Percentiles rank a stretch among this genome's conserved stretches.
phyloP scores from a whole-genome alignment of 92 coral and sea anemone species.

The Palythoa grandis region DNA sequence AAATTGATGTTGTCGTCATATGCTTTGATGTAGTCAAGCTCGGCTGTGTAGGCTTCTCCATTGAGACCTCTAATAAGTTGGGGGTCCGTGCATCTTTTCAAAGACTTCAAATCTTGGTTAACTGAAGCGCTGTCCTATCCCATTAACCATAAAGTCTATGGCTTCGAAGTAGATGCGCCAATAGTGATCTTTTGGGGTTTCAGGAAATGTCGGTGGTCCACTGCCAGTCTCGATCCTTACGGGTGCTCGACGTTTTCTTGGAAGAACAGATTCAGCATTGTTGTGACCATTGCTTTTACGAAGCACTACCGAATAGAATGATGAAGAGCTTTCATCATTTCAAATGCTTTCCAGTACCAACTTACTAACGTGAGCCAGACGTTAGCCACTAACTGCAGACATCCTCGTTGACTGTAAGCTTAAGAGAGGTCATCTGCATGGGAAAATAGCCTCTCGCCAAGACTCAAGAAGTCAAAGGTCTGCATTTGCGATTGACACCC shows the following conservation, averaged over 20 bases:
- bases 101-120: not conserved
- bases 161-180: not conserved
- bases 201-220: slow-evolving; percentile 10
- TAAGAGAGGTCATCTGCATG: not conserved
- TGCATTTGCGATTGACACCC: slow-evolving; percentile 31
- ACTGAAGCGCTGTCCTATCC: not conserved
- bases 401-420: not conserved
- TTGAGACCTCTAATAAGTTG: too few relatives aligned
- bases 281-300: not conserved
- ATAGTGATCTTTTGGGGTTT: not conserved
- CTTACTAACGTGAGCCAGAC: not conserved
- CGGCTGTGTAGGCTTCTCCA: too few relatives aligned
- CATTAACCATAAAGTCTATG: not conserved
- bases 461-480: not conserved
- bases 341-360: not conserved
- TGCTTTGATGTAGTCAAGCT: too few relatives aligned
- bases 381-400: slow-evolving; percentile 6
- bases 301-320: not conserved
- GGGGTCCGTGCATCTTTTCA: not conserved
- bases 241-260: not conserved
- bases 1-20: not conserved
- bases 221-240: not conserved
- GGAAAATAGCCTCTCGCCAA: not conserved
- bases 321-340: not conserved
- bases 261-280: not conserved